Percentiles rank a stretch among this genome's conserved stretches.
phyloP scores from a whole-genome alignment of 1,140 invertebrate species.

The Drusus annulatus region DNA sequence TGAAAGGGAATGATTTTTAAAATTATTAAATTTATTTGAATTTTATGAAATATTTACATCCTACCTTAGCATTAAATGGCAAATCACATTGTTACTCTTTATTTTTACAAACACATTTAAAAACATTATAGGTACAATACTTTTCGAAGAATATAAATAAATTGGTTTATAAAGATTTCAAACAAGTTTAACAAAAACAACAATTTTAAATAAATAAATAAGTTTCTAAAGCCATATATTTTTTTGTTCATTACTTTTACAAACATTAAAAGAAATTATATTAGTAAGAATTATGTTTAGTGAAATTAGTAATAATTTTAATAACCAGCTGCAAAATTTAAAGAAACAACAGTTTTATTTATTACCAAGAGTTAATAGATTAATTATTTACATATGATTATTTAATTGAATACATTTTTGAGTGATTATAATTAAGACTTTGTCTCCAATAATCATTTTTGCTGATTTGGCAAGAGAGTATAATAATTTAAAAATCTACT shows the following conservation, averaged over 20 bases:
- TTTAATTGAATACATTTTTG: too few relatives aligned
- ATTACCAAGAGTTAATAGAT: too few relatives aligned
- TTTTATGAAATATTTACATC: constrained; percentile 25
- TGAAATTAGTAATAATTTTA: background rate
- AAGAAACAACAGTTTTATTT: background rate
- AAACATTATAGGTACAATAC: background rate
- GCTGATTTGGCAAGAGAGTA: background rate
- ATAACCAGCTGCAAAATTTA: background rate
- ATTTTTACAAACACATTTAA: constrained; percentile 11
- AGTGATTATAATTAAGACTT: too few relatives aligned
- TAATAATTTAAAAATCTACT: background rate
- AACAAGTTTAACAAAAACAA: constrained; percentile 18
- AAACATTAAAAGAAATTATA: background rate
- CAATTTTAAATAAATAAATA: constrained; percentile 1
- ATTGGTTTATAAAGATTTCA: constrained; percentile 20
- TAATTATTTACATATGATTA: too few relatives aligned
- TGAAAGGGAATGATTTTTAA: background rate
- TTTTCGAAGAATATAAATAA: constrained; percentile 18
- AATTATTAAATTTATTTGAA: constrained; percentile 39
- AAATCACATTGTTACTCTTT: constrained; percentile 30
- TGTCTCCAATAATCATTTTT: background rate
- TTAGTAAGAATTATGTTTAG: background rate
- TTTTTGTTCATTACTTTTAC: background rate
- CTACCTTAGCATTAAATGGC: constrained; percentile 44
- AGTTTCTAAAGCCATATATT: background rate